These are phyloP conservation scores for Pseudochaenichthys georgianus DNA, from an alignment of 2,797 vertebrate species.

Conservation along the genomic window DNA sequence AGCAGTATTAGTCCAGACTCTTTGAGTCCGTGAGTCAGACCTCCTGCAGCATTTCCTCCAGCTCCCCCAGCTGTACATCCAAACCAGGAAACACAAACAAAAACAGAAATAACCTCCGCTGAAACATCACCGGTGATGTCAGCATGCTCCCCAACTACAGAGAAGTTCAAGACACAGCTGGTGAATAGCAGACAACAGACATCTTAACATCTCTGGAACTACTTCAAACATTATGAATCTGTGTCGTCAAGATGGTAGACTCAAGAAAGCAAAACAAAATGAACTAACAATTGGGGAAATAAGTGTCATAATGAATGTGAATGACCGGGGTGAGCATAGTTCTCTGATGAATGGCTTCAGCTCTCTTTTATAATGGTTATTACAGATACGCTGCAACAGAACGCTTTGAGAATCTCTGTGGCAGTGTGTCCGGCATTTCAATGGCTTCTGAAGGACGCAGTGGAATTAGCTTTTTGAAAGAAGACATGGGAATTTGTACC, in stretches of 20 bases:
- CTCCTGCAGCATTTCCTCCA: not conserved
- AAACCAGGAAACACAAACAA: constrained; percentile 31
- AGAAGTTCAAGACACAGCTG: not conserved
- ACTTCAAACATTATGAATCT: not conserved
- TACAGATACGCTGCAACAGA: constrained; percentile 17
- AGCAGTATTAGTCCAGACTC: not conserved
- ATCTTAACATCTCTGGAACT: not conserved
- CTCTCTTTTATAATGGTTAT: not conserved
- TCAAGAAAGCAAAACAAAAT: not conserved
- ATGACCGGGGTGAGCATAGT: not conserved
- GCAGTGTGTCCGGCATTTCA: constrained; percentile 49
- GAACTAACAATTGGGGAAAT: constrained; percentile 6
- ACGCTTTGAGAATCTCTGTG: constrained; percentile 11
- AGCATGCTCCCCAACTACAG: constrained; percentile 20
- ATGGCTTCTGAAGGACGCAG: constrained; percentile 50
- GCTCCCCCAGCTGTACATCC: not conserved
- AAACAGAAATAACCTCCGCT: constrained; percentile 33
- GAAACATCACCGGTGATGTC: constrained; percentile 16
- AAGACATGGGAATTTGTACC: constrained; percentile 27
- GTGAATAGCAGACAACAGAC: not conserved
- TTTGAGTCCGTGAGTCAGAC: constrained; percentile 21
- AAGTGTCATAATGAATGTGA: not conserved
- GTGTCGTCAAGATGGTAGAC: too few relatives aligned
- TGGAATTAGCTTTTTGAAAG: constrained; percentile 53
- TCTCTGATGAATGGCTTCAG: constrained; percentile 18